These are phyloP conservation scores for Plectus sambesii DNA, from an alignment of 1,140 invertebrate genomes.

Conservation along the genomic window DNA sequence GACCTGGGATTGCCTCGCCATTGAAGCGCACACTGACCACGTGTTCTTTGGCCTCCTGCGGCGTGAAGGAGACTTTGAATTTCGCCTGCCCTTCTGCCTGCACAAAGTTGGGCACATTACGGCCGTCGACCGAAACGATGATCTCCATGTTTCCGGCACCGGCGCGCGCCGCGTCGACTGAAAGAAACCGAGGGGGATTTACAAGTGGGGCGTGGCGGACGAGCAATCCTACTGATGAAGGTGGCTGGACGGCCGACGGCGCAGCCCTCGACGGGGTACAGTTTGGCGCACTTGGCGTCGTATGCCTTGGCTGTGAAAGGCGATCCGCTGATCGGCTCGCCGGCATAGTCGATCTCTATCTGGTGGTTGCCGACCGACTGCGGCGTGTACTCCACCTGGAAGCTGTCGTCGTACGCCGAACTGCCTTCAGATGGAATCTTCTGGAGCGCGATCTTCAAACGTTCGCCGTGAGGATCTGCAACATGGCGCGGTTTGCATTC, in stretches of 20 bases:
- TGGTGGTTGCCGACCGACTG: conserved; percentile 65
- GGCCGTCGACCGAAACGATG: conserved; percentile 87
- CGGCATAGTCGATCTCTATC: conserved; percentile 70
- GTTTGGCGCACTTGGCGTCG: conserved; percentile 74
- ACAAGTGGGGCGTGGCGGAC: conserved; percentile 7
- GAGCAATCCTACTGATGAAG: conserved; percentile 23
- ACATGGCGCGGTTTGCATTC: no score
- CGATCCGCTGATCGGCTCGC: conserved; percentile 74
- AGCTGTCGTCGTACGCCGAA: conserved; percentile 36
- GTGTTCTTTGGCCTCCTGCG: conserved; percentile 66
- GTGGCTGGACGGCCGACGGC: conserved; percentile 57
- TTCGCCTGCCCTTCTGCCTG: conserved; percentile 90
- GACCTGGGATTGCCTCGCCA: conserved; percentile 77
- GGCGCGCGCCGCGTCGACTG: conserved; percentile 52
- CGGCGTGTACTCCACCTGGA: conserved; percentile 67
- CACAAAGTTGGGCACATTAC: conserved; percentile 96
- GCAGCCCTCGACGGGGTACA: conserved; percentile 76
- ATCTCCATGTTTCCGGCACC: conserved; percentile 61
- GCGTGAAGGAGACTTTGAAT: conserved; percentile 90
- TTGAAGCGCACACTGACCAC: conserved; percentile 77
- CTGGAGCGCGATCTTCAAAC: conserved; percentile 16
- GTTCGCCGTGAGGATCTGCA: conserved; percentile 17
- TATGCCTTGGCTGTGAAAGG: conserved; percentile 90
- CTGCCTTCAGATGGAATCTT: conserved; percentile 17
- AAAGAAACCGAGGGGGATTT: no score